Percentiles rank a stretch among this genome's conserved stretches.
These are phyloP conservation scores for Psittacula echo DNA, from an alignment of 2,797 vertebrate species.

Conservation along the genomic window DNA sequence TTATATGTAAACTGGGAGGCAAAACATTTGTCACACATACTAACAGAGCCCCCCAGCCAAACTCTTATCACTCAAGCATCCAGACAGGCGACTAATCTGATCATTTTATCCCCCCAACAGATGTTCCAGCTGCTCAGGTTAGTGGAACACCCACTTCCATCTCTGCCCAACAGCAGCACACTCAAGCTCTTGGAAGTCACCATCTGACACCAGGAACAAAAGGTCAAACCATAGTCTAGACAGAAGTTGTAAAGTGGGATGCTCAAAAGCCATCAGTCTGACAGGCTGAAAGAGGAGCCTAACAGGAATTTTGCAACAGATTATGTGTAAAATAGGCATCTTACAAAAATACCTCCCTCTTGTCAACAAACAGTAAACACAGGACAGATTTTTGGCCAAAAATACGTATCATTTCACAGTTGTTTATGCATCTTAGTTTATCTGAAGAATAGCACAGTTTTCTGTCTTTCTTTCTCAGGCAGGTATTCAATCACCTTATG, in stretches of 20 bases:
- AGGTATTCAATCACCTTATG: background rate
- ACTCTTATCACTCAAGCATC: background rate
- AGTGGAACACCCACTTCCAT: background rate
- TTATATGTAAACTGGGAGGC: background rate
- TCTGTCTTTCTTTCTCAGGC: background rate
- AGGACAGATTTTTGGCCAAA: background rate
- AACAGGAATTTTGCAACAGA: background rate
- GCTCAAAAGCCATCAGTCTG: constrained; percentile 25
- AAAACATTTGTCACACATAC: background rate
- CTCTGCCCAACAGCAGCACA: constrained; percentile 11
- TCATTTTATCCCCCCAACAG: background rate
- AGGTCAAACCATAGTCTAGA: constrained; percentile 67
- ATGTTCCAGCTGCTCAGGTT: constrained; percentile 51
- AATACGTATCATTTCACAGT: background rate
- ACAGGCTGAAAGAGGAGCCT: background rate
- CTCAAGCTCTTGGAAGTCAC: constrained; percentile 35
- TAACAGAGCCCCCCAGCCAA: background rate
- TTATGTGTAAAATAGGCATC: background rate
- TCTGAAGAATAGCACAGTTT: background rate
- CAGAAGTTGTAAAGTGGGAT: constrained; percentile 48
- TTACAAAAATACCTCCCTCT: background rate
- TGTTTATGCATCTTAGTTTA: background rate
- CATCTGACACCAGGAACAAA: constrained; percentile 47
- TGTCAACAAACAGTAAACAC: background rate
- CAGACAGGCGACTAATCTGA: background rate